Percentiles rank a stretch among this genome's conserved stretches.
Evolutionary conservation across 1,140 invertebrate species (phyloP).

Genomic region (Helicoverpa armigera): DNA sequence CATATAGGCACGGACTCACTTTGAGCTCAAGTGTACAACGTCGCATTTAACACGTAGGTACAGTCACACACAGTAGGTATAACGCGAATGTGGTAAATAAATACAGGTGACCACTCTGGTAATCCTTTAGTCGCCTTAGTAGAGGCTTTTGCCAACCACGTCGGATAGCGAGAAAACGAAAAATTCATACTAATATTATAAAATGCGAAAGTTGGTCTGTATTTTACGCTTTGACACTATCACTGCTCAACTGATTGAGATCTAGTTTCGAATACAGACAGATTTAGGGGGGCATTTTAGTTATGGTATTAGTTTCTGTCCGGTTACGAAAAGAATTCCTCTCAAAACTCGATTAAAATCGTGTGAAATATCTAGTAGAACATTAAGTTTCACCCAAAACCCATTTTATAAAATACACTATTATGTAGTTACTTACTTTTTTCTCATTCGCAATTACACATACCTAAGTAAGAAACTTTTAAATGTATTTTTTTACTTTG

Average conservation of each 20-base stretch:
- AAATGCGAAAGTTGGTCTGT: too few relatives aligned
- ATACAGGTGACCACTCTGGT: background rate
- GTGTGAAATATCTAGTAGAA: too few relatives aligned
- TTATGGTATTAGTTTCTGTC: too few relatives aligned
- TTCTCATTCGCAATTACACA: slow-evolving; percentile 19
- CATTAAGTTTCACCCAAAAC: background rate
- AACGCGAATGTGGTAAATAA: background rate
- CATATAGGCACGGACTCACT: too few relatives aligned
- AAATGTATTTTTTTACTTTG: slow-evolving; percentile 46
- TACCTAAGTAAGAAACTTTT: slow-evolving; percentile 18
- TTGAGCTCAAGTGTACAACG: too few relatives aligned
- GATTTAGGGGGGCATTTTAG: too few relatives aligned
- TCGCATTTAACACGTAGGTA: too few relatives aligned
- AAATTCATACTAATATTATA: background rate
- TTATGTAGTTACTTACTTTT: background rate
- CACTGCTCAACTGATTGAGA: background rate
- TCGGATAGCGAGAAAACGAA: background rate
- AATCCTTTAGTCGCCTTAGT: slow-evolving; percentile 5
- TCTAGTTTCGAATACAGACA: too few relatives aligned
- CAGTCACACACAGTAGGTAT: too few relatives aligned
- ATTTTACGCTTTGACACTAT: background rate
- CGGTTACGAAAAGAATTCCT: background rate
- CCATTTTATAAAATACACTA: background rate
- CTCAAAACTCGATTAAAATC: background rate
- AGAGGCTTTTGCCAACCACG: background rate